These are phyloP conservation scores for Pseudomyrmex dendroicus DNA, from an alignment of 1,140 invertebrate genomes.

Conservation along the genomic window DNA sequence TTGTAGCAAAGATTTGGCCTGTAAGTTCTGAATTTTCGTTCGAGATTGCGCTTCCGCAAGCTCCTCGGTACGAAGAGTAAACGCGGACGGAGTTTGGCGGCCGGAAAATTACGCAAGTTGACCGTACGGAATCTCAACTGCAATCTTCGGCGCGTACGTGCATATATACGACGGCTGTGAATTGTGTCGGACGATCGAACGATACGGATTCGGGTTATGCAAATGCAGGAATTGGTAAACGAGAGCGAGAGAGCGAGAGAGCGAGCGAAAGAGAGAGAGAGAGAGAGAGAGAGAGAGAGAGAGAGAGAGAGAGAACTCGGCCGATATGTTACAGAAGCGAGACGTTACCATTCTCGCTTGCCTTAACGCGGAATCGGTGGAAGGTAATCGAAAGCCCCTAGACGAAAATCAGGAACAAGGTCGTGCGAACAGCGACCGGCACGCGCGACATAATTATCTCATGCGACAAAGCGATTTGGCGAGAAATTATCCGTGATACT, in stretches of 20 bases:
- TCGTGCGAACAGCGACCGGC: slow-evolving; percentile 37
- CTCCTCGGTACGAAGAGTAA: slow-evolving; percentile 19
- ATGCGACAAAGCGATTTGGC: slow-evolving; percentile 50
- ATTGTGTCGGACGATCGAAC: slow-evolving; percentile 48
- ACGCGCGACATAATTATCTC: slow-evolving; percentile 47
- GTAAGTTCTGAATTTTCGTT: slow-evolving; percentile 25
- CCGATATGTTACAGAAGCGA: slow-evolving; percentile 45
- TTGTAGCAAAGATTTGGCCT: background rate
- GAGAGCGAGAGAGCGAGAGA: background rate
- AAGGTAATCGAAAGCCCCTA: slow-evolving; percentile 59
- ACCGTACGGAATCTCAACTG: slow-evolving; percentile 38
- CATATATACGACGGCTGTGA: slow-evolving; percentile 36
- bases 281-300: no score
- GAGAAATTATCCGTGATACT: slow-evolving; percentile 51
- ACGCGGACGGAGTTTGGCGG: slow-evolving; percentile 34
- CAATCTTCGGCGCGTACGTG: slow-evolving; percentile 58
- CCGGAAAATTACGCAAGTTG: slow-evolving; percentile 59
- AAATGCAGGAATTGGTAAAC: slow-evolving; percentile 23
- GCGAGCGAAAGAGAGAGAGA: background rate
- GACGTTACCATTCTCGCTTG: slow-evolving; percentile 54
- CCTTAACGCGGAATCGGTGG: slow-evolving; percentile 38
- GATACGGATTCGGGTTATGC: slow-evolving; percentile 56
- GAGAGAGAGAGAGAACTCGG: slow-evolving; percentile 4
- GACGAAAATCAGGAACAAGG: slow-evolving; percentile 64
- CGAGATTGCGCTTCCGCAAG: slow-evolving; percentile 54